Conservation (phyloP, 1,140 invertebrate species). For the Lordiphosa clarofinis region DNA sequence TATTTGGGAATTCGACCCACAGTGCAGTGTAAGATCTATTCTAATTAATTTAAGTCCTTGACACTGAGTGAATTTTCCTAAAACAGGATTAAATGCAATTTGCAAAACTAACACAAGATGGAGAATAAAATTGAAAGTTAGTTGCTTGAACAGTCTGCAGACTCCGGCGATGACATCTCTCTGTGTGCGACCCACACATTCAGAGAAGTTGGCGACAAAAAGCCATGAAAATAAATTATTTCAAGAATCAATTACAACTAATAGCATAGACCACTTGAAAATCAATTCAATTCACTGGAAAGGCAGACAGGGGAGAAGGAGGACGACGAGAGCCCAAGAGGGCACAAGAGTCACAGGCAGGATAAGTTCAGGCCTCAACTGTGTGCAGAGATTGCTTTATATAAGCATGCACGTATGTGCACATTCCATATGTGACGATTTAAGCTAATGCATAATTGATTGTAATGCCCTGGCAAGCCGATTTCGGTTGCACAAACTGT, state of each 20-base stretch:
- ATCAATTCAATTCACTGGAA: constrained; percentile 65
- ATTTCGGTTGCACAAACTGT: too few relatives aligned
- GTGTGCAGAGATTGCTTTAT: constrained; percentile 8
- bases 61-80: constrained; percentile 28
- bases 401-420: constrained; percentile 3
- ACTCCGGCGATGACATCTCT: too few relatives aligned
- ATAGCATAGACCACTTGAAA: constrained; percentile 63
- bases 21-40: constrained; percentile 25
- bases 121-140: too few relatives aligned
- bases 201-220: constrained; percentile 45
- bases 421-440: too few relatives aligned
- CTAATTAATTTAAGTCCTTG: constrained; percentile 53
- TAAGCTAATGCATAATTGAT: too few relatives aligned
- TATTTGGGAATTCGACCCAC: too few relatives aligned
- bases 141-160: neutral
- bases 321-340: neutral
- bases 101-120: constrained; percentile 30
- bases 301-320: constrained; percentile 9
- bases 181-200: too few relatives aligned
- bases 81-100: constrained; percentile 38
- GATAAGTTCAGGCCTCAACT: constrained; percentile 40
- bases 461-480: too few relatives aligned
- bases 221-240: constrained; percentile 64
- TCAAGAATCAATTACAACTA: constrained; percentile 68
- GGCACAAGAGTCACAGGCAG: constrained; percentile 22